Base-by-base conservation (phyloP, 2,888 invertebrate genomes). In the Tachystola acroxantha region DNA sequence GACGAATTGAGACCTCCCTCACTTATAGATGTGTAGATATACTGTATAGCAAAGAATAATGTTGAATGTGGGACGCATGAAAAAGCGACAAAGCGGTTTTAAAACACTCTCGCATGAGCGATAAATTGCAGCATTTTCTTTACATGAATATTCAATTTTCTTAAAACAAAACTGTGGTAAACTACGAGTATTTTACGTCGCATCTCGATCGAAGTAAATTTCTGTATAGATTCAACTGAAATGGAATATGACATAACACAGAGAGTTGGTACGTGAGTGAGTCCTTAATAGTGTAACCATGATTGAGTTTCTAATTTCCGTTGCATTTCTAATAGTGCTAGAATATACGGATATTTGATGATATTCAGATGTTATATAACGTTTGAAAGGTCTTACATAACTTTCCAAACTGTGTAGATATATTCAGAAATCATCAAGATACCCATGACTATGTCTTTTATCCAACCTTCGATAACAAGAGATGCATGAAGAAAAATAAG, bases 71-170 rank as follows among this genome's bases (percentile, higher is more conserved):
- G 6, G 9, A 19, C 11, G 36, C 30, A 9, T 36, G 25, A 30
- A 36, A 36, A 31, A 36, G 24, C 36, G 13, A 11, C 1, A 10
- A n/a, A 31, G 24, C 32, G 13, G 10, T 11, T 36, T 36, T 27
- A 12, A 32, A 10, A 36, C 32, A 10, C 11, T 10, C 10, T 4
- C 27, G 7, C 20, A 37, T 45, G 45, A 45, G 38, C 53, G 53
- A 60, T 48, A 46, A 53, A 61, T 62, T 50, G 51, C 44, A 43
- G 50, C 46, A 50, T 57, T 47, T 48, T 16, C 36, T 39, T 42
- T 39, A 48, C 57, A 69, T 71, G 67, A 67, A 73, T 72, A 72
- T 75, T 72, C 69, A 70, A 72, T 73, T 66, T 72, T 53, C 57
- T 57, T 53, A 51, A 63, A 64, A 61, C 61, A 66, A 70, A 65